A percentile compares a stretch with the other conserved stretches of the same genome.
phyloP scores from a whole-genome alignment of 2,888 invertebrate species.

The Luperina nickerlii region DNA sequence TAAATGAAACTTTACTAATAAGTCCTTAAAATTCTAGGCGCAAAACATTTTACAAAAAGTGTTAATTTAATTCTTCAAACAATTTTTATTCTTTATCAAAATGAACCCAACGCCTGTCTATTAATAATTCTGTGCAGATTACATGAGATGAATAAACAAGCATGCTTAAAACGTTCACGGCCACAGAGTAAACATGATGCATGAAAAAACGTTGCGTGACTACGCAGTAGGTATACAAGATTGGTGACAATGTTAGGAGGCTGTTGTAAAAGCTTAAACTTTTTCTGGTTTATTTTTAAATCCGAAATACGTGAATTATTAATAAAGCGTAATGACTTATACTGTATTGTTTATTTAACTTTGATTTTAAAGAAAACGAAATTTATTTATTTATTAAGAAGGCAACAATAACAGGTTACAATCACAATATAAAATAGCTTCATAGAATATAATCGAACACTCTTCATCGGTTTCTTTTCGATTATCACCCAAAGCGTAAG shows the following conservation, averaged over 20 bases:
- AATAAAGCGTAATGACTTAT: background rate
- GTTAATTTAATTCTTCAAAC: background rate
- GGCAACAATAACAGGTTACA: background rate
- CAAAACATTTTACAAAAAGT: background rate
- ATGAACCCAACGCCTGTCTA: background rate
- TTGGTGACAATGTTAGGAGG: background rate
- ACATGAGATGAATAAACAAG: constrained; percentile 34
- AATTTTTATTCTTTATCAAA: constrained; percentile 5
- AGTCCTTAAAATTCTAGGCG: too few species aligned
- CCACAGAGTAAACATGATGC: constrained; percentile 38
- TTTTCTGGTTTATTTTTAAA: background rate
- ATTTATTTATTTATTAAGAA: too few species aligned
- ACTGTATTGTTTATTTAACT: background rate
- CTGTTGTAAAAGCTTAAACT: background rate
- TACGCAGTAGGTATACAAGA: constrained; percentile 25
- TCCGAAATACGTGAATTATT: background rate
- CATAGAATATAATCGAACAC: too few species aligned
- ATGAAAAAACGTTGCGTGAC: constrained; percentile 15
- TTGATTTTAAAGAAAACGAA: background rate
- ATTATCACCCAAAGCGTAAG: background rate
- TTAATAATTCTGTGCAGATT: constrained; percentile 20
- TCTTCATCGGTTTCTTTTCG: background rate
- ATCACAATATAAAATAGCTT: background rate
- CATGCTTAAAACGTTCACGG: constrained; percentile 11
- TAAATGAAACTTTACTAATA: background rate